Percentiles rank a stretch among this genome's conserved stretches.
Evolutionary conservation across 92 coral and sea anemone species (phyloP).

Genomic region (Epizoanthus fatuus): DNA sequence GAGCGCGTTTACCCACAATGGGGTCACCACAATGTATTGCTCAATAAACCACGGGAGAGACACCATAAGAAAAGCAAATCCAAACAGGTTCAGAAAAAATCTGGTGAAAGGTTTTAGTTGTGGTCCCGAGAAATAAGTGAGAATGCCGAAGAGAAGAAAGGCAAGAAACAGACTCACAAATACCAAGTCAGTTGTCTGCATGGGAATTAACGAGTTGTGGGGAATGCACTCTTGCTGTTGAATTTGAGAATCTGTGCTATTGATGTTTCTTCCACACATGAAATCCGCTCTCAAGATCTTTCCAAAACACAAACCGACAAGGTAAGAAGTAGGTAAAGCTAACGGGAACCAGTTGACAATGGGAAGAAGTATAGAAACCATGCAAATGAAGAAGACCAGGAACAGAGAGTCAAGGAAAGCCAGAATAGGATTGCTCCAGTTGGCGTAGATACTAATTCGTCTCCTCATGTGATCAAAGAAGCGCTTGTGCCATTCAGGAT

Average conservation of each 20-base stretch:
- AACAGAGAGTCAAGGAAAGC: slow-evolving; percentile 65
- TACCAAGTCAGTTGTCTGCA: background rate
- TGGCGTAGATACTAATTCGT: slow-evolving; percentile 56
- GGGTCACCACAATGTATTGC: slow-evolving; percentile 72
- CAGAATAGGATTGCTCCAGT: slow-evolving; percentile 78
- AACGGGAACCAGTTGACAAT: slow-evolving; percentile 59
- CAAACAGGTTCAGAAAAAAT: slow-evolving; percentile 18
- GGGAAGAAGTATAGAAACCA: slow-evolving; percentile 76
- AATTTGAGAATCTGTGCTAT: background rate
- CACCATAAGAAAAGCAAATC: slow-evolving; percentile 76
- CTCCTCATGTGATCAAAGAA: slow-evolving; percentile 84
- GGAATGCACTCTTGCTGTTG: slow-evolving; percentile 2
- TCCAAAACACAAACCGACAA: slow-evolving; percentile 82
- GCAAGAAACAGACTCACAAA: background rate
- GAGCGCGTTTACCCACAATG: slow-evolving; percentile 56
- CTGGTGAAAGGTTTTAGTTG: background rate
- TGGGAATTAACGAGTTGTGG: background rate
- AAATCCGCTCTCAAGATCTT: slow-evolving; percentile 72
- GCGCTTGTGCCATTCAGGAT: slow-evolving; percentile 85
- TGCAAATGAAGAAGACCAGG: slow-evolving; percentile 40
- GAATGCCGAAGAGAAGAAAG: background rate
- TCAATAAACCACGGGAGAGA: slow-evolving; percentile 90
- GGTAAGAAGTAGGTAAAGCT: slow-evolving; percentile 77
- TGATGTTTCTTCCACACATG: slow-evolving; percentile 45
- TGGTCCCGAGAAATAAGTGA: background rate